Evolutionary conservation across 2,113 vertebrate genomes (phyloP).

Genomic region (Alligator sinensis): DNA sequence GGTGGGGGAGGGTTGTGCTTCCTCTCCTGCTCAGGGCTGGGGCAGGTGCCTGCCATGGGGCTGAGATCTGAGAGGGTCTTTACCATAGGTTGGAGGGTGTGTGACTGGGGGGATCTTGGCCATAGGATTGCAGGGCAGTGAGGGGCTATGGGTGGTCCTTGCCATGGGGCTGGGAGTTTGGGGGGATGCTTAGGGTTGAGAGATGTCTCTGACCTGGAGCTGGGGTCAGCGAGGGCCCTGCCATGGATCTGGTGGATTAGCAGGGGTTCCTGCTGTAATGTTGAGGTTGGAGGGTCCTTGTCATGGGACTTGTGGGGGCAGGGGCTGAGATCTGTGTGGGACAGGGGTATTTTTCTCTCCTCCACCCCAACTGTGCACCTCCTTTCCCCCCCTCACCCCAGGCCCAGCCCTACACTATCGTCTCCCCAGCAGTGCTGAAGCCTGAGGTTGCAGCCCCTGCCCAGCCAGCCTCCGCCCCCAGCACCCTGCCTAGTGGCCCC

Average conservation of each 20-base stretch:
- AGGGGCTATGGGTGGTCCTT: too few relatives aligned
- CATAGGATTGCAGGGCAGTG: too few relatives aligned
- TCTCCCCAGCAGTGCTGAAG: conserved; percentile 71
- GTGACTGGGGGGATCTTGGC: too few relatives aligned
- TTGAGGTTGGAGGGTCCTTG: too few relatives aligned
- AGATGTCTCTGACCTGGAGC: not conserved
- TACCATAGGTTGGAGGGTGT: not conserved
- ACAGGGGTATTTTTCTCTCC: too few relatives aligned
- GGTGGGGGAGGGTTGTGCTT: too few relatives aligned
- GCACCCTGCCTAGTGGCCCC: conserved; percentile 33
- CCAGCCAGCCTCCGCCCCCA: conserved; percentile 53
- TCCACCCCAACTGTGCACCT: too few relatives aligned
- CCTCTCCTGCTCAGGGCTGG: too few relatives aligned
- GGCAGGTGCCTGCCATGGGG: too few relatives aligned
- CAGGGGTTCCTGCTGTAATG: not conserved
- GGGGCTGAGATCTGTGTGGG: too few relatives aligned
- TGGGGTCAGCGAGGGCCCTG: not conserved
- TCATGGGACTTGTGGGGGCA: too few relatives aligned
- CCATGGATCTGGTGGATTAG: not conserved
- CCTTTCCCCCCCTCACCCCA: not conserved
- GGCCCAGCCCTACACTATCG: conserved; percentile 69
- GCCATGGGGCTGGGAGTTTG: not conserved
- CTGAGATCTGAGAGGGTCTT: too few relatives aligned
- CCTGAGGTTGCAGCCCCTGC: conserved; percentile 55
- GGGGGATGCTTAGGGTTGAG: not conserved